phyloP scores from a whole-genome alignment of 2,113 vertebrate species.

The Antennarius striatus region DNA sequence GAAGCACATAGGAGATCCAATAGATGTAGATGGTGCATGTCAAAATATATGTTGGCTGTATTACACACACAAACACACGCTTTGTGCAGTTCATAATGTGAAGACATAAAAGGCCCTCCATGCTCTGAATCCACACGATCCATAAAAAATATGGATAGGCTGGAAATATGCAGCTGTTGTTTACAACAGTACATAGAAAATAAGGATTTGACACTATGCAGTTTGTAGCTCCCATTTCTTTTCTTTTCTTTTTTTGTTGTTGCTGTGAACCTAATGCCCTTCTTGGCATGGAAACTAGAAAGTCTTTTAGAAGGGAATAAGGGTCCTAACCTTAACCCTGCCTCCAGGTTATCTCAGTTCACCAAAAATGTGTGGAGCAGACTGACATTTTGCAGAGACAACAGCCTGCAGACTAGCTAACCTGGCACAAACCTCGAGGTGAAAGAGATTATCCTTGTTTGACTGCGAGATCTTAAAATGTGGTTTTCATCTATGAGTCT shows the following conservation, averaged over 20 bases:
- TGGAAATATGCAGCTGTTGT: no score
- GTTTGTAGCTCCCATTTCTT: no score
- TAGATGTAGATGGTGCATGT: slow-evolving; percentile 5
- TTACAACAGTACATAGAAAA: no score
- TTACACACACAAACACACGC: neutral
- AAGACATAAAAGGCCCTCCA: neutral
- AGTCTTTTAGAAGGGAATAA: no score
- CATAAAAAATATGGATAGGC: no score
- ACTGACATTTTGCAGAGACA: slow-evolving; percentile 30
- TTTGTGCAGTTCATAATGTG: neutral
- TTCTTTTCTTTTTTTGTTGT: no score
- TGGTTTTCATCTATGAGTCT: neutral
- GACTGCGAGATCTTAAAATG: neutral
- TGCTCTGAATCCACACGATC: neutral
- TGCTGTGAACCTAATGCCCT: no score
- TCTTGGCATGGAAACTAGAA: no score
- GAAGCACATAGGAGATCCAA: slow-evolving; percentile 18
- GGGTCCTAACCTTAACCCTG: no score
- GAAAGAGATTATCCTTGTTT: neutral
- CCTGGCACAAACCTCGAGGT: slow-evolving; percentile 9
- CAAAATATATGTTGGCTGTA: neutral
- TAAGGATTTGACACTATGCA: no score
- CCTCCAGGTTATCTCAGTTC: no score
- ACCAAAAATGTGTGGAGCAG: slow-evolving; percentile 6
- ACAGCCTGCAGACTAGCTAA: slow-evolving; percentile 43